Evolutionary conservation across 2,888 invertebrate species (phyloP), one percentile per base, ranked within the genome.

Genomic region (Stenichneumon culpator): DNA sequence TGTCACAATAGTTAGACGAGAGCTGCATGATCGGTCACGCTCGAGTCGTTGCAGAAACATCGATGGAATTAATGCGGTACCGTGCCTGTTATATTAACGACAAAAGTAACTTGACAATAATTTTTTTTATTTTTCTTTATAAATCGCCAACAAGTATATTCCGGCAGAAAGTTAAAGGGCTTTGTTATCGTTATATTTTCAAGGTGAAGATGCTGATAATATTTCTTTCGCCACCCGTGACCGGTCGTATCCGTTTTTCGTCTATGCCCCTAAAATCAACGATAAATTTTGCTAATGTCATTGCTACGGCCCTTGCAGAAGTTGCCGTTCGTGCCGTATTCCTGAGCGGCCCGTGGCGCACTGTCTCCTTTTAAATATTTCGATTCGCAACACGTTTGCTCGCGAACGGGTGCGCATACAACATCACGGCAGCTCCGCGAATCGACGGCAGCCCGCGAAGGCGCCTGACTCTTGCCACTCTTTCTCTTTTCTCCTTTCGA

Each of bases 311-410:
- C 28, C 50, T 32, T 7, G 32, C 52, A 70, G 73, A 52, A 19
- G 50, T 47, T 5, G n/a, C 6, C 60, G 63, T 57, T 52, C 82
- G 67, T 79, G 86, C 77, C 67, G 73, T 63, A 63, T 74, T 47
- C 81, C 72, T 83, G 83, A 85, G 79, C 84, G 83, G 84, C 65
- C 79, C 82, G 73, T 7, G n/a, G 44, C 44, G 60, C 44, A 74
- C 82, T 80, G 79, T 88, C 84, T 87, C 86, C 83, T 85, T 88
- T 83, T 82, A 73, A 79, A 87, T 87, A 88, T 88, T 88, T 87
- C 87, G 84, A 90, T 91, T 86, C 86, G 82, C 87, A 32, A 60
- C 83, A 60, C 79, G 75, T 22, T n/a, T 50, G 32, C 63, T 57
- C 50, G 77, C n/a, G 65, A 54, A 69, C 57, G 25, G 19, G 63